Evolutionary conservation across 2,888 invertebrate genomes (phyloP), one percentile per base, ranked within the genome.

Genomic region (Bhutanitis thaidina): DNA sequence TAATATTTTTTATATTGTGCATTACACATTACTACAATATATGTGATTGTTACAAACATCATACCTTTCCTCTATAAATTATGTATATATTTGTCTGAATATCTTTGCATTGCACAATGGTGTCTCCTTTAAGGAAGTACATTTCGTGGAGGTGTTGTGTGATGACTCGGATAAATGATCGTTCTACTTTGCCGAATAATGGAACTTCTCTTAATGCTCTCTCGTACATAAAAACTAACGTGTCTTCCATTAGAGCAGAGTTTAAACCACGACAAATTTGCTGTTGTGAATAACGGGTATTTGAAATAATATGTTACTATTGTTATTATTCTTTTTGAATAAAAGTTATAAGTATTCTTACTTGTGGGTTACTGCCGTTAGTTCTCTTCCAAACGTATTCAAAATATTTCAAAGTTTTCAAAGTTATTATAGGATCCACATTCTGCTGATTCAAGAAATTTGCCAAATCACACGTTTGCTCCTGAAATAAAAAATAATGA

Each of bases 361-460:
- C 86, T 71, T 90, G 90, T 10, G 89, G 82, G 54, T 88, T 80
- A 58, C 87, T 85, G 7, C 90, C 90, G 47, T 84, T 83, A 1
- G 90, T 91, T 59, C 90, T 77, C 57, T 86, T 88, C 90, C 90
- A 91, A 36, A 87, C 81, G 60, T 91, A 91, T 64, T 90, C 88
- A 50, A 90, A 88, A 69, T 91, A 90, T 60, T 81, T 83, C 62
- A 87, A 59, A 25, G 90, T 81, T 72, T 82, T 87, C 43, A 66
- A 66, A 8, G 80, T 82, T 10, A 88, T 69, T 37, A 65, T 62
- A 0, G 81, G 80, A 57, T 89, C 84, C 38, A 88, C 86, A 52
- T 87, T 87, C 64, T 80, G 70, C 61, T 87, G 82, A 57, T 83
- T 87, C 57, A 89, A 64, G 70, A 89, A 89, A 71, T 88, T 80